Percentiles rank a stretch among this genome's conserved stretches.
Evolutionary conservation across 2,797 vertebrate genomes (phyloP).

Genomic region (Lagorchestes hirsutus): DNA sequence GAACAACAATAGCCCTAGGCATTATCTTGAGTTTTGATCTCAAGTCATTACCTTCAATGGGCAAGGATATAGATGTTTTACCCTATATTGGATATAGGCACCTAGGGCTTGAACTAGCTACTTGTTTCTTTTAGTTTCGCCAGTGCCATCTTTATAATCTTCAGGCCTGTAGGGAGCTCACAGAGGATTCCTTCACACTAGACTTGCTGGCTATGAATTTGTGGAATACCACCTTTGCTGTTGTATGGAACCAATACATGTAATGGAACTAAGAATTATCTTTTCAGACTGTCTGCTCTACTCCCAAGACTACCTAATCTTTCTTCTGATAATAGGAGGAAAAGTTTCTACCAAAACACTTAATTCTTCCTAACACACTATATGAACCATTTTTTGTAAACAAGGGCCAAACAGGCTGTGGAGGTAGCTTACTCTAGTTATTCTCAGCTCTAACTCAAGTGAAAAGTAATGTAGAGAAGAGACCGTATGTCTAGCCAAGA

Average conservation of each 20-base stretch:
- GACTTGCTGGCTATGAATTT: background rate
- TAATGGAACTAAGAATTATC: background rate
- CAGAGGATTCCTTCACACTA: background rate
- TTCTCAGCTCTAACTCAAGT: background rate
- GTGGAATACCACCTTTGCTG: background rate
- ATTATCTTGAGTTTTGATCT: background rate
- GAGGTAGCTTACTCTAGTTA: background rate
- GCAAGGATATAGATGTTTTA: background rate
- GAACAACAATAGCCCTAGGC: background rate
- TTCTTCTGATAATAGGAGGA: background rate
- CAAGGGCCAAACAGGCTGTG: background rate
- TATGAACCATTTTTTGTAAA: background rate
- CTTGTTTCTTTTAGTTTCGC: background rate
- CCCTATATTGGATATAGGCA: background rate
- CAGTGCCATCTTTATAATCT: background rate
- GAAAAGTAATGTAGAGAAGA: background rate
- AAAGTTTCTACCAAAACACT: background rate
- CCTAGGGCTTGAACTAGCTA: background rate
- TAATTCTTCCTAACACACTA: background rate
- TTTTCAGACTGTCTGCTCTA: background rate
- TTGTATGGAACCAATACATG: background rate
- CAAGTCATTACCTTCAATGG: background rate
- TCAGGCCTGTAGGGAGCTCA: background rate
- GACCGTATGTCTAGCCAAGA: background rate
- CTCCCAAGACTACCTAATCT: background rate